phyloP scores from a whole-genome alignment of 2,797 vertebrate species.

The Sphenopsis melanotis region DNA sequence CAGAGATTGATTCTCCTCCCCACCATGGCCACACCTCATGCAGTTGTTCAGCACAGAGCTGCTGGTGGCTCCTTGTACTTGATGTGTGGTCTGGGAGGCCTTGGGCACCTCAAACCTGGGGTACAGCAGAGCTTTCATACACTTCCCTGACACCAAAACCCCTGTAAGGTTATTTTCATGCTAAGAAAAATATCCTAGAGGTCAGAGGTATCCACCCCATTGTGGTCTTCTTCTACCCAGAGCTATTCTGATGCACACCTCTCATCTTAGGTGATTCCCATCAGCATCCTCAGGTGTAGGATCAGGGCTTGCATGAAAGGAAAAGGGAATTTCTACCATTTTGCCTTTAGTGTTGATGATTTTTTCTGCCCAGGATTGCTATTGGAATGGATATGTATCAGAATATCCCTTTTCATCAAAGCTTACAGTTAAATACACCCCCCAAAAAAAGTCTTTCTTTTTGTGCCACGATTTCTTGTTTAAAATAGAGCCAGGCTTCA shows the following conservation, averaged over 20 bases:
- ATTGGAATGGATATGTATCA: background rate
- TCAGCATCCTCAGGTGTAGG: background rate
- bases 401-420: background rate
- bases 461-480: background rate
- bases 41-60: background rate
- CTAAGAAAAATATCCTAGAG: background rate
- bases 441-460: background rate
- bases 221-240: background rate
- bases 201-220: background rate
- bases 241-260: background rate
- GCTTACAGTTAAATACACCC: background rate
- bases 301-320: background rate
- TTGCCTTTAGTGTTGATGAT: background rate
- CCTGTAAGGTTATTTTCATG: background rate
- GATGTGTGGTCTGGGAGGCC: background rate
- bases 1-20: background rate
- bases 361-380: background rate
- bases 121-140: background rate
- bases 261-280: background rate
- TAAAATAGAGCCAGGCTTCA: slow-evolving; percentile 18
- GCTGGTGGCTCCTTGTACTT: background rate
- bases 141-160: background rate
- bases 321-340: background rate
- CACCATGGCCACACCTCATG: background rate
- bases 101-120: background rate